These are phyloP conservation scores for Falco berigora DNA, from an alignment of 2,797 vertebrate species.

Conservation along the genomic window DNA sequence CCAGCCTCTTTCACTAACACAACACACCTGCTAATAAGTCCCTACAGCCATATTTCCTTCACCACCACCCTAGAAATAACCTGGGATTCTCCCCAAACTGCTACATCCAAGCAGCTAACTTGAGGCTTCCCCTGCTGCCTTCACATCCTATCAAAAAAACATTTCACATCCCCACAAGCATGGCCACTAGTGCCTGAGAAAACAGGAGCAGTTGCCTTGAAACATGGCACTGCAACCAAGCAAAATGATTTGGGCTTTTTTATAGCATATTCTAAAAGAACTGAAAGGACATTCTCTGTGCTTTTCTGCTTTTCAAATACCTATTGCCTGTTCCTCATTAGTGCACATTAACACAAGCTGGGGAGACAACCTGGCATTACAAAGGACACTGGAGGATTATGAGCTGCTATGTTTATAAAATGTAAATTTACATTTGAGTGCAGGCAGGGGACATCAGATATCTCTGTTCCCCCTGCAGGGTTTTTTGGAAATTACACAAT, in stretches of 20 bases:
- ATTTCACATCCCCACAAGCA: not conserved
- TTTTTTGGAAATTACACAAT: slow-evolving; percentile 5
- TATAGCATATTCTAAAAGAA: not conserved
- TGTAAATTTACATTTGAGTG: slow-evolving; percentile 22
- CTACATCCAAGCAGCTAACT: not conserved
- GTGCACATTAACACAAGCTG: not conserved
- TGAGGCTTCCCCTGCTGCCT: not conserved
- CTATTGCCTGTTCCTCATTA: slow-evolving; percentile 25
- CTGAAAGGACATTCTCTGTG: not conserved
- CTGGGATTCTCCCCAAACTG: not conserved
- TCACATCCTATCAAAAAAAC: not conserved
- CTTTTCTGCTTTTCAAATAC: slow-evolving; percentile 19
- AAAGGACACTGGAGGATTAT: slow-evolving; percentile 10
- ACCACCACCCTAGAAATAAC: not conserved
- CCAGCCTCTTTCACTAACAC: not conserved
- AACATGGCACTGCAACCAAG: not conserved
- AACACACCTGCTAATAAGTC: not conserved
- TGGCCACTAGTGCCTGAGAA: not conserved
- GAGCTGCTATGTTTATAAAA: slow-evolving; percentile 18
- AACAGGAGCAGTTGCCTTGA: not conserved
- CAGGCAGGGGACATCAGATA: slow-evolving; percentile 30
- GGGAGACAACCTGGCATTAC: not conserved
- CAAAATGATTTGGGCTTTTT: not conserved
- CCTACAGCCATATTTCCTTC: not conserved
- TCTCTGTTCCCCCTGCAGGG: slow-evolving; percentile 2